Base-by-base conservation (phyloP, 2,797 vertebrate species). In the Micrastur ruficollis region DNA sequence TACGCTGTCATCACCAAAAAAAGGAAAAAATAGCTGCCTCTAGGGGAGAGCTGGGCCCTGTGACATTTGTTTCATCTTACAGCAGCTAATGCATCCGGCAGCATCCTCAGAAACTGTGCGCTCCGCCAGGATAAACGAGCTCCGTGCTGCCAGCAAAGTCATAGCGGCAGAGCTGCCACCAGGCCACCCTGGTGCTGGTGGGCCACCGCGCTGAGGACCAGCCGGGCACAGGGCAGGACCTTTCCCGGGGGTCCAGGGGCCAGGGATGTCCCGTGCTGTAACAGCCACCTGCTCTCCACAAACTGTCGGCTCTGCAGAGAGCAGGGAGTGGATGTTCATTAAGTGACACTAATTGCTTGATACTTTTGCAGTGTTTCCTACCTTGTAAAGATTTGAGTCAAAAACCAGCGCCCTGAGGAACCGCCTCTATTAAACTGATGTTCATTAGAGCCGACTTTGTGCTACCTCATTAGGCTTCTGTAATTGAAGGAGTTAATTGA, bases 401-500 rank as follows among this genome's bases (percentile, higher is more conserved):
- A 86, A 95, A 93, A 23, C 3, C 56, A 84, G 81, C 2, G 27
- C 93, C 93, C 14, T 5, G 86, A 96, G 95, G 96, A 92, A 46
- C 76, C 52, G 15, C 89, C 95, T 95, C 85, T 50, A 6, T 96
- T 95, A 95, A 96, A 93, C 76, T 65, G 68, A 65, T 80, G 85
- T 87, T 97, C 95, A 87, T 96, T 95, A 96, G 86, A 50, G 86
- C 89, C 66, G 86, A 94, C 93, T 97, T 80, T 73, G 91, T 0
- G 21, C 90, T 93, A 93, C 90, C 97, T 97, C 94, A 96, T 96
- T 97, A 96, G 86, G 78, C 91, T 83, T 59, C 86, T 73, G 89
- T 96, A 96, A 96, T 95, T 94, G 95, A 95, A 96, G 94, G 94
- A 96, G 85, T 96, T 95, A 96, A 96, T 96, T 97, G 95, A 96